Percentiles rank a stretch among this genome's conserved stretches.
phyloP scores from a whole-genome alignment of 2,797 vertebrate genomes.

The Hippopotamyrus pictus region DNA sequence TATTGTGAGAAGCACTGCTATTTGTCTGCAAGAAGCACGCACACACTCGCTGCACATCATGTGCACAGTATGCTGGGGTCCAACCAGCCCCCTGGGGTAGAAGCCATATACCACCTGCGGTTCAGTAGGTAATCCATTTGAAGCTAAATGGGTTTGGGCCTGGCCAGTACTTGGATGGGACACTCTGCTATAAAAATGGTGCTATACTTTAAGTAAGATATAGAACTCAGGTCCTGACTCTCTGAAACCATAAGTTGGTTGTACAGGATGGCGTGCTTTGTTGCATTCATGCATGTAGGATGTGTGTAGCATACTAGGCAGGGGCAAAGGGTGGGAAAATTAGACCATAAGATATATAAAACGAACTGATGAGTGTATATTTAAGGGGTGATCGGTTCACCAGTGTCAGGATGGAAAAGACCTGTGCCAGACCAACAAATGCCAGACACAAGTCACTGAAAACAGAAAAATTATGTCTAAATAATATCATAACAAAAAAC shows the following conservation, averaged over 20 bases:
- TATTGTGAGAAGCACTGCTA: neutral
- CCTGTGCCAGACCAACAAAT: neutral
- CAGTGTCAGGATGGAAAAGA: neutral
- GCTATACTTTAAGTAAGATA: neutral
- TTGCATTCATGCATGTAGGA: neutral
- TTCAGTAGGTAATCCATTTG: neutral
- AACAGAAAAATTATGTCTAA: neutral
- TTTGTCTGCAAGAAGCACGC: neutral
- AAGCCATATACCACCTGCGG: neutral
- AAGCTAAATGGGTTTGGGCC: neutral
- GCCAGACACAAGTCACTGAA: neutral
- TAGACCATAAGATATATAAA: neutral
- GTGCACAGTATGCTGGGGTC: neutral
- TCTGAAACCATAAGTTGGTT: neutral
- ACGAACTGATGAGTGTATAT: neutral
- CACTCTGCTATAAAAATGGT: neutral
- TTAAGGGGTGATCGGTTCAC: neutral
- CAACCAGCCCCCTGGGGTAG: neutral
- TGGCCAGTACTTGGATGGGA: neutral
- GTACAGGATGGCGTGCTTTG: neutral
- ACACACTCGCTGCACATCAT: neutral
- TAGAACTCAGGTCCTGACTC: neutral
- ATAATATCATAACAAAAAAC: neutral
- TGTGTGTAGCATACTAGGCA: neutral
- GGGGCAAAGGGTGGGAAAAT: neutral